Conservation (phyloP, 2,797 vertebrate species). For the Schizopygopsis malacanthus region DNA sequence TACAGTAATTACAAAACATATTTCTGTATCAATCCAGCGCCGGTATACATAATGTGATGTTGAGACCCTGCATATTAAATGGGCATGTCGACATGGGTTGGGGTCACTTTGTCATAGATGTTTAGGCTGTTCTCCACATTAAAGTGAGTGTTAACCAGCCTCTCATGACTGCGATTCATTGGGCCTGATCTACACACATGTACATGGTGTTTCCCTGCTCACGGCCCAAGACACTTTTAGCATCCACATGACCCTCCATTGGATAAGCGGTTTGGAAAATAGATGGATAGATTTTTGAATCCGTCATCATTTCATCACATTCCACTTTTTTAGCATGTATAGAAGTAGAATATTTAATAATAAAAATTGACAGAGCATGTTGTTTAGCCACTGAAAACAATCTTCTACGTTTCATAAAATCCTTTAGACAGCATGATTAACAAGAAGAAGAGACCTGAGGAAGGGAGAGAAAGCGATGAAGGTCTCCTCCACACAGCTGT, state of each 20-base stretch:
- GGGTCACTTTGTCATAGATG: too few relatives aligned
- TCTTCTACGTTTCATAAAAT: background rate
- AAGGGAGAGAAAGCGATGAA: slow-evolving; percentile 17
- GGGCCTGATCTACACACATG: background rate
- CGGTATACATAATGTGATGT: background rate
- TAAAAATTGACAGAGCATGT: background rate
- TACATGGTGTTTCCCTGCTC: background rate
- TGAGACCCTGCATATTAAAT: background rate
- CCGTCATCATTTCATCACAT: background rate
- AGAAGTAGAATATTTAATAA: background rate
- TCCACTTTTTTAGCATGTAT: background rate
- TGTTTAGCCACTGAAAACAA: background rate
- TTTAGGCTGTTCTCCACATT: too few relatives aligned
- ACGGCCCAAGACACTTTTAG: background rate
- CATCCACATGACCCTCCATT: background rate
- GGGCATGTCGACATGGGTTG: too few relatives aligned
- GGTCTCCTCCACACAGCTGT: slow-evolving; percentile 47
- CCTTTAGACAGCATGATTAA: slow-evolving; percentile 3
- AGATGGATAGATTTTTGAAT: background rate
- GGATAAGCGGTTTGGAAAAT: background rate
- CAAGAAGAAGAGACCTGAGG: slow-evolving; percentile 30
- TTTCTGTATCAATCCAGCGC: background rate
- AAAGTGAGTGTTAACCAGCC: too few relatives aligned
- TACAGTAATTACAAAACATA: background rate
- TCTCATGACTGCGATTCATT: too few relatives aligned